Evolutionary conservation across 2,113 vertebrate genomes (phyloP), one percentile per base, ranked within the genome.

Genomic region (Notarius lentiginosus): DNA sequence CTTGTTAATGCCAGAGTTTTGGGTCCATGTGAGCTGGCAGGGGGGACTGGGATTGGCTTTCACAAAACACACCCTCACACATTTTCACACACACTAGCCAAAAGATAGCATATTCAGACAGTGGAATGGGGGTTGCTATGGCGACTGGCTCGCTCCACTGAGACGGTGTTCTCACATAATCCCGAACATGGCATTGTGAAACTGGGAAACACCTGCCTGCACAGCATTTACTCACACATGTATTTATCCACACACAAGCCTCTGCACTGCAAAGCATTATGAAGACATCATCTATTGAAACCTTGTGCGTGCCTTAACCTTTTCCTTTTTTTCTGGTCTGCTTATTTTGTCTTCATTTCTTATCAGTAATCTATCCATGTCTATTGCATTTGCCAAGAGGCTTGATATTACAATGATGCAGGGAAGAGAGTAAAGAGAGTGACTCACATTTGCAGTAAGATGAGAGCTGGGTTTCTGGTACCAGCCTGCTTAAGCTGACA

Each of bases 111-210:
- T 89, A 92, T 27, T 91, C 93, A 95, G 95, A 96, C 94, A 93
- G 92, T 88, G 24, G 68, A 85, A 87, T 87, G 87, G 73, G 85
- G 87, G 80, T 96, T 88, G 76, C 93, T 94, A 96, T 95, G 90
- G 94, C 89, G 95, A 96, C 96, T 89, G 41, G 86, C 90, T 91
- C 90, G 89, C 82, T 84, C 86, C 91, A 76, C 87, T 79, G 85
- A 87, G 89, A 92, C 88, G 86, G 90, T 49, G 56, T 88, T 86
- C 83, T 61, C 88, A 91, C 82, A 73, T 83, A 88, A 89, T 91
- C 88, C 89, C 65, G 60, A 88, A 65, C 79, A 73, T 65, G 60
- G 86, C 68, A 41, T 49, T 61, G 10, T 68, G 53, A 79, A 63
- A 20, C 66, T 49, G 65, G 86, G 76, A 87, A 75, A 87, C 82